Percentiles rank a stretch among this genome's conserved stretches.
These are phyloP conservation scores for Hyles lineata DNA, from an alignment of 2,888 invertebrate species.

Conservation along the genomic window DNA sequence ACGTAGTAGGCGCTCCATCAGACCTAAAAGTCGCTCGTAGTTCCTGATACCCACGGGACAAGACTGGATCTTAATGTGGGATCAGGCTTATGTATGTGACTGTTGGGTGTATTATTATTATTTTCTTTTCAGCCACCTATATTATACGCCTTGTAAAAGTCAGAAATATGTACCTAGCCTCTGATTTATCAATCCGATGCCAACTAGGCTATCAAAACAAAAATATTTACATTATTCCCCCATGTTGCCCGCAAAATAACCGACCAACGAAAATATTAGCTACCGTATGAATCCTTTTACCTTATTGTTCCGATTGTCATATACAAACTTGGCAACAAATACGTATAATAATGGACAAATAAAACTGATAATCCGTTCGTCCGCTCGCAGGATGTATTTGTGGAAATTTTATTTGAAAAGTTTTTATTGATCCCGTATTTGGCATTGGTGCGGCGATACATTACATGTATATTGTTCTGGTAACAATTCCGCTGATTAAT, in stretches of 20 bases:
- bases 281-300: slow-evolving; percentile 10
- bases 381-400: slow-evolving; percentile 42
- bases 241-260: background rate
- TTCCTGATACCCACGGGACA: too few relatives aligned
- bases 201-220: too few relatives aligned
- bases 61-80: too few relatives aligned
- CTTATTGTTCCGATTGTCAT: slow-evolving; percentile 31
- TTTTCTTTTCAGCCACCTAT: too few relatives aligned
- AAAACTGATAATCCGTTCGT: slow-evolving; percentile 42
- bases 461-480: slow-evolving; percentile 41
- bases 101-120: too few relatives aligned
- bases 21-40: too few relatives aligned
- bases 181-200: too few relatives aligned
- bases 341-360: slow-evolving; percentile 39
- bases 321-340: slow-evolving; percentile 36
- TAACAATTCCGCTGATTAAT: slow-evolving; percentile 42
- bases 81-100: too few relatives aligned
- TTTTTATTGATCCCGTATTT: slow-evolving; percentile 51
- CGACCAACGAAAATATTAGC: background rate
- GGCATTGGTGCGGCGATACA: slow-evolving; percentile 43
- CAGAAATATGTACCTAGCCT: too few relatives aligned
- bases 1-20: too few relatives aligned
- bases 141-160: too few relatives aligned
- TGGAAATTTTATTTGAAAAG: slow-evolving; percentile 51
- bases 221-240: background rate